phyloP scores from a whole-genome alignment of 2,888 invertebrate genomes.

The Drosophila cognata region DNA sequence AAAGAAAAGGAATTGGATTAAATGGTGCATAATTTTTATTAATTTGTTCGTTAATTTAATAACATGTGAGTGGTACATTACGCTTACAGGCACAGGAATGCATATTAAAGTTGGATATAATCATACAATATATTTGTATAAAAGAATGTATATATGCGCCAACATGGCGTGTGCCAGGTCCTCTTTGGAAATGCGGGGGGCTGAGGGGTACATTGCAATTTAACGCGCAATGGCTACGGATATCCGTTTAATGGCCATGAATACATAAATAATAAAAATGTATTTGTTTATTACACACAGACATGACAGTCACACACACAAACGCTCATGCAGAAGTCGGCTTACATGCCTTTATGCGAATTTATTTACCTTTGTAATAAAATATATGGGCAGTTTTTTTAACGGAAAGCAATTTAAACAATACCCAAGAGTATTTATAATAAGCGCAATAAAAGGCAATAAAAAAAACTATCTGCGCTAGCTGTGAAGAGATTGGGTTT shows the following conservation, averaged over 20 bases:
- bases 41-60: conserved; percentile 59
- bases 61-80: conserved; percentile 18
- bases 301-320: conserved; percentile 29
- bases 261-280: conserved; percentile 82
- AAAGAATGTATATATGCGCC: neutral
- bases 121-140: conserved; percentile 1
- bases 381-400: conserved; percentile 62
- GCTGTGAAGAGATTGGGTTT: conserved; percentile 68
- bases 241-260: conserved; percentile 81
- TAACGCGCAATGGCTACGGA: conserved; percentile 79
- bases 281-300: conserved; percentile 77
- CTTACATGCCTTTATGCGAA: conserved; percentile 67
- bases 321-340: conserved; percentile 47
- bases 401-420: conserved; percentile 79
- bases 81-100: conserved; percentile 4
- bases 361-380: conserved; percentile 79
- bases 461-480: conserved; percentile 64
- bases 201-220: conserved; percentile 62
- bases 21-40: conserved; percentile 47
- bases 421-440: conserved; percentile 74
- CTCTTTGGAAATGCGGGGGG: conserved; percentile 1
- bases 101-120: conserved; percentile 50
- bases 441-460: conserved; percentile 68
- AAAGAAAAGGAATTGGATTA: conserved; percentile 40
- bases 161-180: conserved; percentile 16